These are phyloP conservation scores for Oncopeltus fasciatus DNA, from an alignment of 1,140 invertebrate genomes.

Conservation along the genomic window DNA sequence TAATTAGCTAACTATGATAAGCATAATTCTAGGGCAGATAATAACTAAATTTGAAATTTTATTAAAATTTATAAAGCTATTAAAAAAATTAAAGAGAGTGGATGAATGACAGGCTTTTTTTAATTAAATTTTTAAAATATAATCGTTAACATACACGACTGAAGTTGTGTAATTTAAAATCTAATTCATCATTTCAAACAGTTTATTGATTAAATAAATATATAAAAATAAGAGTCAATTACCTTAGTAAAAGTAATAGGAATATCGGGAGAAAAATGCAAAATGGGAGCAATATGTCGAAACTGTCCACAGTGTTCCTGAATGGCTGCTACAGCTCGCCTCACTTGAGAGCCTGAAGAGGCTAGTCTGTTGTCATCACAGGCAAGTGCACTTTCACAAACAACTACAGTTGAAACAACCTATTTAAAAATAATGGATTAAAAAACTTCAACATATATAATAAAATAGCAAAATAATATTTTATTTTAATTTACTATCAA, in stretches of 20 bases:
- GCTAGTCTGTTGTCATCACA: conserved; percentile 42
- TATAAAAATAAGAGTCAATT: conserved; percentile 8
- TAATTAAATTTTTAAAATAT: background rate
- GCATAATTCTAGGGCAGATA: no score
- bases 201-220: no score
- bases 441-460: no score
- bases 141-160: background rate
- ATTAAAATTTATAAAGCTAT: background rate
- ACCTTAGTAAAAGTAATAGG: conserved; percentile 50
- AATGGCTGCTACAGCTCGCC: conserved; percentile 36
- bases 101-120: background rate
- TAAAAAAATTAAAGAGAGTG: background rate
- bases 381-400: conserved; percentile 40
- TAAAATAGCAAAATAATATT: no score
- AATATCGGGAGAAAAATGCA: conserved; percentile 40
- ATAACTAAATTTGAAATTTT: background rate
- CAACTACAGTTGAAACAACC: conserved; percentile 40
- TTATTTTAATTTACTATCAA: no score
- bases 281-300: conserved; percentile 37
- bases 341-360: conserved; percentile 33
- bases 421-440: conserved; percentile 20
- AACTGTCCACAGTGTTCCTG: conserved; percentile 46
- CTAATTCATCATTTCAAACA: no score
- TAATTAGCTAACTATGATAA: no score
- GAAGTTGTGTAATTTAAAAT: no score